Percentiles rank a stretch among this genome's conserved stretches.
phyloP scores from a whole-genome alignment of 30 jellyfish, hydroid and myxozoan genomes.

The Catostylus mosaicus region DNA sequence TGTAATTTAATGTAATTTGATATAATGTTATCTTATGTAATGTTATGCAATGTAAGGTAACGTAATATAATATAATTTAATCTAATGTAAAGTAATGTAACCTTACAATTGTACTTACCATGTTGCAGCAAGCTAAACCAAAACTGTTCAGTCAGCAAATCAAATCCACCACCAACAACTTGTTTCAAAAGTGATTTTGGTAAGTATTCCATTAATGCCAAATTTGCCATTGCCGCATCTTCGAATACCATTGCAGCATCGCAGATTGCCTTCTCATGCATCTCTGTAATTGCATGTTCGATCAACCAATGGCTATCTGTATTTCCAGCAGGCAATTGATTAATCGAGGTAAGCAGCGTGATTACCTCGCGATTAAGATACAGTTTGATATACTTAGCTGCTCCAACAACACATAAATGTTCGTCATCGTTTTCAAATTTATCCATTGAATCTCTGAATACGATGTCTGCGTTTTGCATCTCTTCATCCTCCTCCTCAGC shows the following conservation, averaged over 20 bases:
- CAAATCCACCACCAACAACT: conserved; percentile 41
- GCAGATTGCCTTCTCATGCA: conserved; percentile 67
- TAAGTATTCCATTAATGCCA: conserved; percentile 50
- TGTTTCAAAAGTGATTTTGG: conserved; percentile 40
- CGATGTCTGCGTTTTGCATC: conserved; percentile 22
- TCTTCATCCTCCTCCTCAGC: conserved; percentile 56
- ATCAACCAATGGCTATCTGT: conserved; percentile 32
- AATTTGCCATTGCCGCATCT: conserved; percentile 48
- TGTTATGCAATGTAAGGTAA: no score
- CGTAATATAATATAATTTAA: not conserved
- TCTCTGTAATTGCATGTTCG: conserved; percentile 30
- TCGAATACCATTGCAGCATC: conserved; percentile 69
- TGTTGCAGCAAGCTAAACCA: conserved; percentile 82
- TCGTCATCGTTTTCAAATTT: conserved; percentile 52
- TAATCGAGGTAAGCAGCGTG: conserved; percentile 68
- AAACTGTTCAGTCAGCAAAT: conserved; percentile 62
- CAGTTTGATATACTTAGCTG: conserved; percentile 34
- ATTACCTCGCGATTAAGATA: conserved; percentile 78
- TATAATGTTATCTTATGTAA: no score
- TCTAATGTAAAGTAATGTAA: not conserved
- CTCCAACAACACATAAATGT: conserved; percentile 49
- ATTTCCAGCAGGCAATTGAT: not conserved
- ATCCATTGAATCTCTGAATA: conserved; percentile 72
- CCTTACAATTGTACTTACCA: conserved; percentile 12
- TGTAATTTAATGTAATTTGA: no score